Evolutionary conservation across 1,140 invertebrate species (phyloP), one percentile per base, ranked within the genome.

Genomic region (Steinernema khuongi): DNA sequence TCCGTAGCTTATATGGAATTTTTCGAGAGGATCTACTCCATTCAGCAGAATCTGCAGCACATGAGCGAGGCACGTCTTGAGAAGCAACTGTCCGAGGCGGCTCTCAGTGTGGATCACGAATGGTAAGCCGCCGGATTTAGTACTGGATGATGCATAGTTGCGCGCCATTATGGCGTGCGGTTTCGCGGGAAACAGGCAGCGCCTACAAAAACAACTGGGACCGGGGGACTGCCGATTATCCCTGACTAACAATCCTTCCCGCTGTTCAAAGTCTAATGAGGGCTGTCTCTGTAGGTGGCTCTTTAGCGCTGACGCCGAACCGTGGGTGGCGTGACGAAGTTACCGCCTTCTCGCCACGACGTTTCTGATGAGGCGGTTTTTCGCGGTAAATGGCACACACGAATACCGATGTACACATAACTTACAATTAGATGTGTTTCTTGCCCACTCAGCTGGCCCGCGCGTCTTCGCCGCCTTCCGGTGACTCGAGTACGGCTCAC

Each of bases 1-100:
- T 60, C 50, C 19, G 50, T 60, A 4, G 50, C 50, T 26, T 60
- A 60, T 26, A 60, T 60, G 50, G 50, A 60, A 26, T 60, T 60
- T 26, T 60, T 60, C 50, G 50, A 60, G 19, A 14, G 50, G 7
- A 60, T 60, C 50, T 60, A 60, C 50, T 7, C 19, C 14, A 60
- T 60, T 26, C 50, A 60, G 50, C 50, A 60, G 22, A 11, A 22
- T 60, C 19, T 7, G 11, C 14, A 60, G 7, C 50, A 60, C 4
- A 14, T 60, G 7, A 7, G 26, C 7, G 50, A 17, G 11, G 7
- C 7, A 22, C 50, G 26, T 7, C 26, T 60, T 14, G 50, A 7
- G 7, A 22, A 60, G 22, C 50, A 60, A 60, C 7, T 60, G 11
- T 60, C 50, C 7, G 50, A 60, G 26, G 50, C 50, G 50, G 4